Conservation (phyloP, 2,888 invertebrate genomes). For the Aproaerema taeniolella region DNA sequence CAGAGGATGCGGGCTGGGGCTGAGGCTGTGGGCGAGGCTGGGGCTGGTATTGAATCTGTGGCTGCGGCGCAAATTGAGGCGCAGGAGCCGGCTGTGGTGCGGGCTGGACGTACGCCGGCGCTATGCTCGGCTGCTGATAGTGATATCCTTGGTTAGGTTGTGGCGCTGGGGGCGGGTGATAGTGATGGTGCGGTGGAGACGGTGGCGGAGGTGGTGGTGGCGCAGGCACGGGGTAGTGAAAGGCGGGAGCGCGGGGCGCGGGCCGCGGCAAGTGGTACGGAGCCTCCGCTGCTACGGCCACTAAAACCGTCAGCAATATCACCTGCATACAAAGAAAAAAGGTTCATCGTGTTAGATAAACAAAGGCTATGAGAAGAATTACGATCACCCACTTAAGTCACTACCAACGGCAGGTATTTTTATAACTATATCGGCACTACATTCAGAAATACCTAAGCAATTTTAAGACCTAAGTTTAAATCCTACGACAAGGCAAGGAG, state of each 20-base stretch:
- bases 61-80: constrained; percentile 8
- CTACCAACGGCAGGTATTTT: too few relatives aligned
- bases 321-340: constrained; percentile 42
- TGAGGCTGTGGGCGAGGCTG: constrained; percentile 19
- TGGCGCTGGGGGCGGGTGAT: constrained; percentile 18
- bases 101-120: constrained; percentile 9
- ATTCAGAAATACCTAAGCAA: too few relatives aligned
- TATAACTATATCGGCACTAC: too few relatives aligned
- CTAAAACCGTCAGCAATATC: constrained; percentile 49
- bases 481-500: too few relatives aligned
- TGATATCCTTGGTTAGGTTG: constrained; percentile 17
- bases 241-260: constrained; percentile 37
- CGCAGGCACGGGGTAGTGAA: constrained; percentile 40
- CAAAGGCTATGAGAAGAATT: too few relatives aligned
- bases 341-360: too few relatives aligned
- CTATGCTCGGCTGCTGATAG: constrained; percentile 17
- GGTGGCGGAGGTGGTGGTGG: constrained; percentile 29
- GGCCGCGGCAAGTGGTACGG: constrained; percentile 62
- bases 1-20: constrained; percentile 3
- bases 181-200: constrained; percentile 20
- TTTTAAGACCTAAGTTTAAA: too few relatives aligned
- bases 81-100: constrained; percentile 9
- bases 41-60: constrained; percentile 16
- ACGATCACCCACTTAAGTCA: too few relatives aligned
- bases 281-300: constrained; percentile 53